Percentiles rank a stretch among this genome's conserved stretches.
These are phyloP conservation scores for Nerophis ophidion DNA, from an alignment of 2,113 vertebrate genomes.

Conservation along the genomic window DNA sequence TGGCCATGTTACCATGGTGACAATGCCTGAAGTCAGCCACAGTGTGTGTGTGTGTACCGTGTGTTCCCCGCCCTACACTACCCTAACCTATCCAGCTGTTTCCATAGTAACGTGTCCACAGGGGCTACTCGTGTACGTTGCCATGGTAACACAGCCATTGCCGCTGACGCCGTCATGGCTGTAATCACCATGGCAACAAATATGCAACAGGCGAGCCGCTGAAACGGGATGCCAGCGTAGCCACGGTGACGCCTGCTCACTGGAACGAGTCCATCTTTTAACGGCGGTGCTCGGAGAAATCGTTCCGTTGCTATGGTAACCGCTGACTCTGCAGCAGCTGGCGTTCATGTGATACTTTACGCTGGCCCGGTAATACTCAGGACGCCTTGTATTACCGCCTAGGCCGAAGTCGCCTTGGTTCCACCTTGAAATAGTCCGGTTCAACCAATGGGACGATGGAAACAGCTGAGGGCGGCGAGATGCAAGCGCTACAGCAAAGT, in stretches of 20 bases:
- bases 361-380: too few relatives aligned
- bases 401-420: too few relatives aligned
- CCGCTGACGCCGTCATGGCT: neutral
- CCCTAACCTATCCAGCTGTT: neutral
- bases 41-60: too few relatives aligned
- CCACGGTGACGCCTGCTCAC: neutral
- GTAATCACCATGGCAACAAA: constrained; percentile 2
- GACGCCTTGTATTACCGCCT: too few relatives aligned
- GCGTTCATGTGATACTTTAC: constrained; percentile 1
- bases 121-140: neutral
- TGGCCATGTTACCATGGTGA: neutral
- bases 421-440: too few relatives aligned
- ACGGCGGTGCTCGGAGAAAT: neutral
- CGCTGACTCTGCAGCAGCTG: constrained; percentile 7
- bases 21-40: neutral
- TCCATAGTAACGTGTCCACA: neutral
- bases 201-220: neutral
- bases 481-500: too few relatives aligned
- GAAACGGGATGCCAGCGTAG: neutral
- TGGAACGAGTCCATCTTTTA: neutral
- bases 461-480: too few relatives aligned
- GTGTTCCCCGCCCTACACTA: neutral
- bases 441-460: too few relatives aligned
- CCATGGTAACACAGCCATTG: neutral
- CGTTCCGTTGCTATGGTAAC: constrained; percentile 18